phyloP scores from a whole-genome alignment of 2,888 invertebrate species.

The Erebia epiphron region DNA sequence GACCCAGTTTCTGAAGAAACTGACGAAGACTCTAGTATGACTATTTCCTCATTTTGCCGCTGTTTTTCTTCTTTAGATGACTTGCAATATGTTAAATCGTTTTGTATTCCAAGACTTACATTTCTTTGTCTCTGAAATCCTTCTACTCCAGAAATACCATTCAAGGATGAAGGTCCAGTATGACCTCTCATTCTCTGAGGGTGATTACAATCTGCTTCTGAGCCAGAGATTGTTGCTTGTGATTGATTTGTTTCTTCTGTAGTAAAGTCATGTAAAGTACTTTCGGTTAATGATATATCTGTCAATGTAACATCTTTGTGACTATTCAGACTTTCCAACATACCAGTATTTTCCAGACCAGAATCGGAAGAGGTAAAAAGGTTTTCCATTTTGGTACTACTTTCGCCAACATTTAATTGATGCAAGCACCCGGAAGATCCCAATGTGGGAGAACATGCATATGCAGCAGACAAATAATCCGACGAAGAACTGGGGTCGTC shows the following conservation, averaged over 20 bases:
- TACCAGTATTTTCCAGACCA: slow-evolving; percentile 72
- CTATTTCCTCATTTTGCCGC: slow-evolving; percentile 84
- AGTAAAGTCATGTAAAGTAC: slow-evolving; percentile 67
- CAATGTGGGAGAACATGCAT: slow-evolving; percentile 62
- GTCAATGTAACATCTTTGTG: slow-evolving; percentile 68
- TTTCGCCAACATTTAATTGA: slow-evolving; percentile 62
- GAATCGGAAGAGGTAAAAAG: slow-evolving; percentile 73
- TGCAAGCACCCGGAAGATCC: slow-evolving; percentile 50
- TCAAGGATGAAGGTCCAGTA: slow-evolving; percentile 42
- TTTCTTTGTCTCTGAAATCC: slow-evolving; percentile 45
- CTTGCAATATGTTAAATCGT: slow-evolving; percentile 50
- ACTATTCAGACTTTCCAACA: slow-evolving; percentile 65
- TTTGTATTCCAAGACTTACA: slow-evolving; percentile 44
- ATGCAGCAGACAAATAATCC: slow-evolving; percentile 71
- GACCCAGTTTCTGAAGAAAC: slow-evolving; percentile 85
- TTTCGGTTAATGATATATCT: slow-evolving; percentile 71
- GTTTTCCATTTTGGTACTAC: slow-evolving; percentile 67
- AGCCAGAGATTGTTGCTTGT: slow-evolving; percentile 51
- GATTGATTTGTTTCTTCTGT: slow-evolving; percentile 58
- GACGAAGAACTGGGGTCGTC: slow-evolving; percentile 74
- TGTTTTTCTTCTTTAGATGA: slow-evolving; percentile 84
- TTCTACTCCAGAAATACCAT: slow-evolving; percentile 40
- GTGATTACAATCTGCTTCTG: slow-evolving; percentile 49
- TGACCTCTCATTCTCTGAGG: slow-evolving; percentile 29
- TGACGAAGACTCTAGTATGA: slow-evolving; percentile 84